Evolutionary conservation across 2,113 vertebrate species (phyloP).

Genomic region (Cavia aperea): DNA sequence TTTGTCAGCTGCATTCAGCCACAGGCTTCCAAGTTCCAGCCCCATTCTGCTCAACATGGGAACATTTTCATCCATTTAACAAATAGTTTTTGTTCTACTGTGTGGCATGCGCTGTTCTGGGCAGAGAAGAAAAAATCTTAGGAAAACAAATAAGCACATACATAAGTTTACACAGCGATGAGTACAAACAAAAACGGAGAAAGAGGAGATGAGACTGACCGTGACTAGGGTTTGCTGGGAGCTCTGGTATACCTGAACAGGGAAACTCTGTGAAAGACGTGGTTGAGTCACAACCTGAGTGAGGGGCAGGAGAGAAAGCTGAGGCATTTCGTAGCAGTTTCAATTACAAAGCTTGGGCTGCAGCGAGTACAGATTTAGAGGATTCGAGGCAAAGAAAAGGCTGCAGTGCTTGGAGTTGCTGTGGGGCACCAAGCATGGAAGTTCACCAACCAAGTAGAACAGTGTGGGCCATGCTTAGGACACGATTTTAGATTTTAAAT

Average conservation of each 20-base stretch:
- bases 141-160: not conserved
- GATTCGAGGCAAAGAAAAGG: not conserved
- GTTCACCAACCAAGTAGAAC: no score
- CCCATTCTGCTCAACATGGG: not conserved
- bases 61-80: conserved; percentile 15
- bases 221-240: not conserved
- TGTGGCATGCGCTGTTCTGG: not conserved
- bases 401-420: not conserved
- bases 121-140: not conserved
- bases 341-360: not conserved
- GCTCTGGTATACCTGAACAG: not conserved
- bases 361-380: not conserved
- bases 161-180: not conserved
- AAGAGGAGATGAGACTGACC: not conserved
- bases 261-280: not conserved
- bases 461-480: not conserved
- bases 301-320: not conserved
- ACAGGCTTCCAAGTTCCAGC: not conserved
- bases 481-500: not conserved
- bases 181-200: not conserved
- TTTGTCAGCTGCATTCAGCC: not conserved
- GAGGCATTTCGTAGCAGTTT: not conserved
- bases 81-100: conserved; percentile 4
- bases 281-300: not conserved
- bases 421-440: fast-evolving